These are phyloP conservation scores for Actinia equina DNA, from an alignment of 64 coral and sea anemone species.

Conservation along the genomic window DNA sequence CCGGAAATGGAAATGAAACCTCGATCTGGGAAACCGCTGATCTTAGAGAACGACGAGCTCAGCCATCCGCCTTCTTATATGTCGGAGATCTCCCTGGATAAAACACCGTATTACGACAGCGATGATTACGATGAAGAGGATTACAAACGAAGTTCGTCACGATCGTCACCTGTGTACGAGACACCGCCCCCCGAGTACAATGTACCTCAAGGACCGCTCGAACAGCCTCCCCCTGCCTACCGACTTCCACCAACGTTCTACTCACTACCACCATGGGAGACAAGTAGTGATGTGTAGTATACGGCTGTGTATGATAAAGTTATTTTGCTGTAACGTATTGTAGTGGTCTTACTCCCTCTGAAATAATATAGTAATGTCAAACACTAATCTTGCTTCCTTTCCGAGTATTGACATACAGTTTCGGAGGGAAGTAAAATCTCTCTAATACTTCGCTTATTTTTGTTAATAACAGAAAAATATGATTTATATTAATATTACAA, in stretches of 20 bases:
- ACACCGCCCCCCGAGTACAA: constrained; percentile 66
- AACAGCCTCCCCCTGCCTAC: constrained; percentile 64
- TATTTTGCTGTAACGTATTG: too few relatives aligned
- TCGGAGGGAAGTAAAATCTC: too few relatives aligned
- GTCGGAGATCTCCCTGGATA: constrained; percentile 72
- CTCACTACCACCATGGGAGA: constrained; percentile 14
- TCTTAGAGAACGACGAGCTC: constrained; percentile 62
- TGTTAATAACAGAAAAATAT: too few relatives aligned
- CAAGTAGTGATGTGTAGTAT: constrained; percentile 23
- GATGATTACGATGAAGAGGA: constrained; percentile 70
- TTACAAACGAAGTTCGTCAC: constrained; percentile 49
- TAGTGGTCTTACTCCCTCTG: too few relatives aligned
- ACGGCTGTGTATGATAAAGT: not conserved
- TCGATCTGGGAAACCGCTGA: constrained; percentile 55
- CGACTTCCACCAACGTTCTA: constrained; percentile 58
- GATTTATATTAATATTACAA: too few relatives aligned
- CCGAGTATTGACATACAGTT: too few relatives aligned
- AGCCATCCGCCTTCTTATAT: constrained; percentile 68
- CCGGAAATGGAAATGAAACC: constrained; percentile 79
- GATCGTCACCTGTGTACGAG: constrained; percentile 59
- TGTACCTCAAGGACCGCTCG: not conserved
- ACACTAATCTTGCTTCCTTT: too few relatives aligned
- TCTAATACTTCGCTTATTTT: too few relatives aligned
- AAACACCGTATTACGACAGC: constrained; percentile 56
- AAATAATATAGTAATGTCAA: too few relatives aligned